These are phyloP conservation scores for Ganaspis brasiliensis DNA, from an alignment of 2,888 invertebrate species.

Conservation along the genomic window DNA sequence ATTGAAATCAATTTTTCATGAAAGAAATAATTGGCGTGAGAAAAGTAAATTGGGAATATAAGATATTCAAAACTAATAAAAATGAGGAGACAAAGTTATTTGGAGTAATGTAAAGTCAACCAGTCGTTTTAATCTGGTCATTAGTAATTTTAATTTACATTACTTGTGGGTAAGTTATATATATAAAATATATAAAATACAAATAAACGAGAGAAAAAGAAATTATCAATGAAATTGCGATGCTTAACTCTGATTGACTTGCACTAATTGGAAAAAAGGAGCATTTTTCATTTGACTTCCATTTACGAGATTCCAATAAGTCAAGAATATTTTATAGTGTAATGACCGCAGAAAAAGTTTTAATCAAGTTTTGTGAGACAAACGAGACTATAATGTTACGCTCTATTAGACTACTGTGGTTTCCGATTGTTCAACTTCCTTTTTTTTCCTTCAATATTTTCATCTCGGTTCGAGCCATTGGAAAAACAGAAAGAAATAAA, in stretches of 20 bases:
- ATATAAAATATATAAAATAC: no score
- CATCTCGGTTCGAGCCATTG: neutral
- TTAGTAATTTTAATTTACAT: constrained; percentile 21
- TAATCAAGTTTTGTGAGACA: neutral
- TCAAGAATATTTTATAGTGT: neutral
- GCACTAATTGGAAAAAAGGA: constrained; percentile 12
- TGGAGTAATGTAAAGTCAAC: constrained; percentile 2
- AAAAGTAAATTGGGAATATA: neutral
- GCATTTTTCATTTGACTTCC: neutral
- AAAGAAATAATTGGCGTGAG: constrained; percentile 38
- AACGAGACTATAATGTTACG: constrained; percentile 15
- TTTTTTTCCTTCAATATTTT: neutral
- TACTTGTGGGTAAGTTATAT: neutral
- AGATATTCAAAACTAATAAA: neutral
- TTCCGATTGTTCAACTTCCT: neutral
- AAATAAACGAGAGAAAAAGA: neutral
- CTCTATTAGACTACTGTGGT: constrained; percentile 20
- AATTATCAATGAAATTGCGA: constrained; percentile 31
- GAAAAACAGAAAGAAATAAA: constrained; percentile 18
- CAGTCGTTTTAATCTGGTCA: constrained; percentile 21
- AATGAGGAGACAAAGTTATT: neutral
- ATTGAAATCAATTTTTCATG: constrained; percentile 11
- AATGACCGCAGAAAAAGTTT: neutral
- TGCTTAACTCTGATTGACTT: neutral
- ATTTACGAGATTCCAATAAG: neutral